These are phyloP conservation scores for Seira sanloemensis DNA, from an alignment of 2,888 invertebrate species.

Conservation along the genomic window DNA sequence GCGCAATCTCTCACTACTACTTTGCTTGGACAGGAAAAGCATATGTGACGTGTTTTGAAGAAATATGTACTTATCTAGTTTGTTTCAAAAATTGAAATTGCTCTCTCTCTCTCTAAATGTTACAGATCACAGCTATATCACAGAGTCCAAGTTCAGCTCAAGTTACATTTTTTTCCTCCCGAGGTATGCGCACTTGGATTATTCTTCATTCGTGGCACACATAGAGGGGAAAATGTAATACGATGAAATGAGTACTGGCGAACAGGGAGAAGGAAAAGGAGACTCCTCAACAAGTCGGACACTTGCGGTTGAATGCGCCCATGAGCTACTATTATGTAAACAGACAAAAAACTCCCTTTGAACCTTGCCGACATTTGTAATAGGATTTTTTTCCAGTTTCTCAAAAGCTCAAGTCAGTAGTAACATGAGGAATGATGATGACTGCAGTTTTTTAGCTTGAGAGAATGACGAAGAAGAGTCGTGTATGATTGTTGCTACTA, in stretches of 20 bases:
- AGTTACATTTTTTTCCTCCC: not conserved
- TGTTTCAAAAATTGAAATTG: no score
- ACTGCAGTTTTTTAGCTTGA: not conserved
- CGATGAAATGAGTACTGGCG: not conserved
- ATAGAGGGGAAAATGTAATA: not conserved
- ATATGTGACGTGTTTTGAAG: no score
- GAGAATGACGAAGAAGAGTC: not conserved
- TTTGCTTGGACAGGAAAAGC: no score
- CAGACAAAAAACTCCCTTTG: slow-evolving; percentile 68
- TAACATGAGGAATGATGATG: not conserved
- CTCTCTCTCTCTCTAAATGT: not conserved
- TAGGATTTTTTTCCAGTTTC: slow-evolving; percentile 66
- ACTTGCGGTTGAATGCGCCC: slow-evolving; percentile 71
- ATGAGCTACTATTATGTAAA: slow-evolving; percentile 72
- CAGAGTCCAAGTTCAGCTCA: not conserved
- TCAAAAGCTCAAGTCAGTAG: not conserved
- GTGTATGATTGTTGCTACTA: slow-evolving; percentile 4
- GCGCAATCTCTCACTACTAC: no score
- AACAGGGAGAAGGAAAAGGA: slow-evolving; percentile 25
- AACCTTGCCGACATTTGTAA: slow-evolving; percentile 71
- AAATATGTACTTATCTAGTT: no score
- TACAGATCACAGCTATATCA: not conserved
- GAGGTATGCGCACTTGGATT: no score
- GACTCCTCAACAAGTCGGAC: slow-evolving; percentile 69
- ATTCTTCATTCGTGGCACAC: not conserved